Evolutionary conservation across 2,888 invertebrate genomes (phyloP), one percentile per base, ranked within the genome.

Genomic region (Molorchus minor): DNA sequence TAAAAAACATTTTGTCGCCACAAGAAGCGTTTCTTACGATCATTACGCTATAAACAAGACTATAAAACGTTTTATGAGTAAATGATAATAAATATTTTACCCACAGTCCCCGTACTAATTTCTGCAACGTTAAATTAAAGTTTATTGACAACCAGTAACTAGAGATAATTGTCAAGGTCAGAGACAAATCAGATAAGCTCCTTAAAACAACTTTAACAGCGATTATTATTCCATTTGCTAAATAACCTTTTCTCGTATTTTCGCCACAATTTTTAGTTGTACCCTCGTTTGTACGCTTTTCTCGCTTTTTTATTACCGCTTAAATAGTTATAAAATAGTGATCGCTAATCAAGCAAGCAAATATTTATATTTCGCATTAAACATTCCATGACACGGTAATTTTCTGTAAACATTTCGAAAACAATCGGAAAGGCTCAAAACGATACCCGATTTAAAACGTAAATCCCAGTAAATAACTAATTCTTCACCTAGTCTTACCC

Each of bases 311-410:
- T 5, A 25, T 25, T 5, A 25, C 25, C 25, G 8, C 8, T 25
- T 5, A 25, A 25, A 25, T 25, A 25, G 25, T 25, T 25, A 4
- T 4, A 25, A 25, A 25, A 25, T 25, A 25, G 8, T 8, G 25
- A 25, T 25, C 5, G 19, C 15, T 43, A 43, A 43, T 29, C 16
- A 45, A 1, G 15, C 29, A 15, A 29, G 45, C 29, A 45, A 45
- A 45, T 45, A 45, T 45, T 45, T 45, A 29, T 25, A 25, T 25
- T 25, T 25, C 25, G 25, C 25, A 4, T 25, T 25, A 25, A 25
- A 25, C 8, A 25, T 25, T 25, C 8, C 8, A 5, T 25, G 4
- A 8, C 25, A 8, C 25, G 25, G 25, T 5, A 25, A 25, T 25
- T 25, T 25, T 25, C 25, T 8, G 3, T 25, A 5, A 3, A 8